A percentile compares a stretch with the other conserved stretches of the same genome.
These are phyloP conservation scores for Lissonota sp. DNA, from an alignment of 2,888 invertebrate genomes.

Conservation along the genomic window DNA sequence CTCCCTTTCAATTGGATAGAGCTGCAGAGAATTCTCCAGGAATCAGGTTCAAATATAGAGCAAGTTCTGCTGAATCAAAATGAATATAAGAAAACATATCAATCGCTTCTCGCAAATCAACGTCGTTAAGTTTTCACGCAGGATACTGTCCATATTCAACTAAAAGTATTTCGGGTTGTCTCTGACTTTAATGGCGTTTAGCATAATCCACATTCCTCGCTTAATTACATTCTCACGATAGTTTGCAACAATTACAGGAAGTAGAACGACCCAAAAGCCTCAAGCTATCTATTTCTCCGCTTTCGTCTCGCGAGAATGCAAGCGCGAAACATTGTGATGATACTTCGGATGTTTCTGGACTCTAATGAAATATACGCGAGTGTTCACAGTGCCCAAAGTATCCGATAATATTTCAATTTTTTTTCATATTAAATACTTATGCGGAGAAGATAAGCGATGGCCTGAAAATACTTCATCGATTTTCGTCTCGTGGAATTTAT, in stretches of 20 bases:
- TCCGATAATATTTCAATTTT: background rate
- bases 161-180: constrained; percentile 69
- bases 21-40: too few species aligned
- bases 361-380: constrained; percentile 14
- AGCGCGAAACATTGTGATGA: constrained; percentile 15
- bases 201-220: constrained; percentile 76
- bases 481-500: background rate
- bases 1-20: too few species aligned
- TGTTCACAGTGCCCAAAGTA: background rate
- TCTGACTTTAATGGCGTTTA: constrained; percentile 70
- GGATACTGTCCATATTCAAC: constrained; percentile 24
- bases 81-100: background rate
- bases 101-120: constrained; percentile 7
- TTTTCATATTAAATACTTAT: background rate
- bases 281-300: constrained; percentile 3
- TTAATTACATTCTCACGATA: constrained; percentile 78
- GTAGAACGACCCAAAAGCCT: constrained; percentile 17
- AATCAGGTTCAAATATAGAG: too few species aligned
- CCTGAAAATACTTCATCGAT: background rate
- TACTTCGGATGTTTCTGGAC: constrained; percentile 30
- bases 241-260: constrained; percentile 67
- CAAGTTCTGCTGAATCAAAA: too few species aligned
- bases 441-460: background rate
- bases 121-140: constrained; percentile 64
- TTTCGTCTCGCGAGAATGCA: background rate